Percentiles rank a stretch among this genome's conserved stretches.
phyloP scores from a whole-genome alignment of 2,113 vertebrate species.

The Apodemus speciosus region DNA sequence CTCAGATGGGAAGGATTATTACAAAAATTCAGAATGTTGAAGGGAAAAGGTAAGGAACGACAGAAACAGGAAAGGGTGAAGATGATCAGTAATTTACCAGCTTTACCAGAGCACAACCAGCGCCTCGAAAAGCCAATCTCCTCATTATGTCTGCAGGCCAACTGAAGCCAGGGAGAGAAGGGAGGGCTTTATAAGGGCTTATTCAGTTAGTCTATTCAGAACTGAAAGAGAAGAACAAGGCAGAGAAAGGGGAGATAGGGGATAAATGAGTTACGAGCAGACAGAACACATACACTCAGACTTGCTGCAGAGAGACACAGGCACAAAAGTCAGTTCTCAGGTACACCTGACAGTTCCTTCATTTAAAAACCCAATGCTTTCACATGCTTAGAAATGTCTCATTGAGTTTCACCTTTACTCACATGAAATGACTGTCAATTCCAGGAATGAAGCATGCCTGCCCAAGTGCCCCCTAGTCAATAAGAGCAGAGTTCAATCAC shows the following conservation, averaged over 20 bases:
- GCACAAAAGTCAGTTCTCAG: slow-evolving; percentile 54
- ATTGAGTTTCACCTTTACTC: slow-evolving; percentile 75
- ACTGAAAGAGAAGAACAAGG: slow-evolving; percentile 87
- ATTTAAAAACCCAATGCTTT: slow-evolving; percentile 67
- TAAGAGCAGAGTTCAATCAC: slow-evolving; percentile 74
- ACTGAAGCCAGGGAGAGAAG: slow-evolving; percentile 84
- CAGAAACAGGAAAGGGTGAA: slow-evolving; percentile 75
- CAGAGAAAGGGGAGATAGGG: slow-evolving; percentile 75
- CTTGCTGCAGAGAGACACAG: slow-evolving; percentile 67
- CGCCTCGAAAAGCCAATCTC: slow-evolving; percentile 90
- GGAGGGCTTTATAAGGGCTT: slow-evolving; percentile 82
- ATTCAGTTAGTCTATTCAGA: slow-evolving; percentile 86
- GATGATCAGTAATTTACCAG: slow-evolving; percentile 88
- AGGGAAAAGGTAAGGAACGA: slow-evolving; percentile 67
- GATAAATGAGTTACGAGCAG: slow-evolving; percentile 64
- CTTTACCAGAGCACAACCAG: slow-evolving; percentile 92
- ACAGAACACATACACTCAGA: slow-evolving; percentile 75
- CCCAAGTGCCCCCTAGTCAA: slow-evolving; percentile 71
- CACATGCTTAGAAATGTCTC: slow-evolving; percentile 63
- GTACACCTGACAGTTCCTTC: slow-evolving; percentile 34
- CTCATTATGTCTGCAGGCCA: slow-evolving; percentile 87
- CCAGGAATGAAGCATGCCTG: slow-evolving; percentile 74
- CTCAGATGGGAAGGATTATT: slow-evolving; percentile 38
- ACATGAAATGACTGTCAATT: slow-evolving; percentile 78
- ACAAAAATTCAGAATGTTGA: slow-evolving; percentile 71